A percentile compares a stretch with the other conserved stretches of the same genome.
These are phyloP conservation scores for Thunnus albacares DNA, from an alignment of 2,797 vertebrate species.

Conservation along the genomic window DNA sequence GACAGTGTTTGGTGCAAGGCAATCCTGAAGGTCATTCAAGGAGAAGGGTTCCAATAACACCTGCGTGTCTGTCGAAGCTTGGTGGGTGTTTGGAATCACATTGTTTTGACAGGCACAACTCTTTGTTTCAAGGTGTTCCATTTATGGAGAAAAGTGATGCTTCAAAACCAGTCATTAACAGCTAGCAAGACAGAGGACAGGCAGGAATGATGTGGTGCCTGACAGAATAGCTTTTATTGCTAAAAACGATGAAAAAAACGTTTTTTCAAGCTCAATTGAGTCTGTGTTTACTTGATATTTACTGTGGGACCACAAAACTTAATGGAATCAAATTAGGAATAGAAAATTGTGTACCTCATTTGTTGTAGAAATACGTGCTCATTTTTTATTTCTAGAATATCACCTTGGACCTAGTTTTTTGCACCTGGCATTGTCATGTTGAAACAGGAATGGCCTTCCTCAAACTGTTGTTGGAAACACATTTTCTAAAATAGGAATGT, in stretches of 20 bases:
- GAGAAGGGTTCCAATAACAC: slow-evolving; percentile 72
- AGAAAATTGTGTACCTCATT: not conserved
- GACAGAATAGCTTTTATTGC: slow-evolving; percentile 36
- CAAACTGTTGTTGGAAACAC: no score
- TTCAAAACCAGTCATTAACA: slow-evolving; percentile 70
- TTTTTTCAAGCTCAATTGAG: slow-evolving; percentile 29
- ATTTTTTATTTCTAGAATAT: not conserved
- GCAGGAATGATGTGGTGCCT: not conserved
- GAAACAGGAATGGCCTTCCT: no score
- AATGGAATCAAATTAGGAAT: not conserved
- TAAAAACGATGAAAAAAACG: slow-evolving; percentile 1
- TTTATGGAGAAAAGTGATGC: slow-evolving; percentile 61
- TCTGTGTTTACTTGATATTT: slow-evolving; percentile 2
- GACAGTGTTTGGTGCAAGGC: slow-evolving; percentile 65
- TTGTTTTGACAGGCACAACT: slow-evolving; percentile 68
- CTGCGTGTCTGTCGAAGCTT: slow-evolving; percentile 59
- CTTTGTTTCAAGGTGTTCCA: slow-evolving; percentile 76
- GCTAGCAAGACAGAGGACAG: slow-evolving; percentile 11
- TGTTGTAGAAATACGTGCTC: not conserved
- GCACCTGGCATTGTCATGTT: no score
- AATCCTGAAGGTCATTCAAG: slow-evolving; percentile 82
- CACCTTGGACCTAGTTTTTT: not conserved
- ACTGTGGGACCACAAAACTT: slow-evolving; percentile 3
- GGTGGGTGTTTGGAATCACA: slow-evolving; percentile 55
- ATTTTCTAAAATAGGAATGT: no score